A percentile compares a stretch with the other conserved stretches of the same genome.
phyloP scores from a whole-genome alignment of 1,140 invertebrate genomes.

The Streblospio benedicti region DNA sequence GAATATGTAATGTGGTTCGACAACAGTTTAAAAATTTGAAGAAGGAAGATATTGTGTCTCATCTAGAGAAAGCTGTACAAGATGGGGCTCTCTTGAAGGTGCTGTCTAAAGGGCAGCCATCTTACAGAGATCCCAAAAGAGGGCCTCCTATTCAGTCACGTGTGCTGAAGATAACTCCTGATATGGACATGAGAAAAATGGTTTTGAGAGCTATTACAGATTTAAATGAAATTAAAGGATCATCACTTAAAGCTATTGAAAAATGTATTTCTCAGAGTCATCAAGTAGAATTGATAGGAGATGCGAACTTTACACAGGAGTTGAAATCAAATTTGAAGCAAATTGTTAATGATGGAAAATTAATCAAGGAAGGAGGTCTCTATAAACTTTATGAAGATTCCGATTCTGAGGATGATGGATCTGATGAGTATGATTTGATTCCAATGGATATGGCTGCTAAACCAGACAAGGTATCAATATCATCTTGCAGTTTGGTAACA shows the following conservation, averaged over 20 bases:
- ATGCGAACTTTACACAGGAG: constrained; percentile 58
- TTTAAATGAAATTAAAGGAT: constrained; percentile 71
- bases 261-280: constrained; percentile 71
- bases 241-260: constrained; percentile 70
- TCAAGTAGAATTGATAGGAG: constrained; percentile 55
- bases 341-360: constrained; percentile 59
- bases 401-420: no score
- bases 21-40: constrained; percentile 60
- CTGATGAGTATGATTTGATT: no score
- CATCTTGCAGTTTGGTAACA: no score
- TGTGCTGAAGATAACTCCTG: constrained; percentile 57
- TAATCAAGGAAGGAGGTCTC: constrained; percentile 66
- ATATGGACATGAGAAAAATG: constrained; percentile 67
- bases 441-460: no score
- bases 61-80: constrained; percentile 72
- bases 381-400: no score
- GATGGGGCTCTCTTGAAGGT: constrained; percentile 76
- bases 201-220: constrained; percentile 70
- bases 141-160: constrained; percentile 55
- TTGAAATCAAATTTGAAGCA: constrained; percentile 61
- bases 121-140: constrained; percentile 69
- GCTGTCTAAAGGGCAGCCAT: constrained; percentile 75
- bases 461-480: no score
- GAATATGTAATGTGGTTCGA: constrained; percentile 81
- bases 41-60: constrained; percentile 73